These are phyloP conservation scores for Nycticebus coucang DNA, from an alignment of 2,113 vertebrate species.

Conservation along the genomic window DNA sequence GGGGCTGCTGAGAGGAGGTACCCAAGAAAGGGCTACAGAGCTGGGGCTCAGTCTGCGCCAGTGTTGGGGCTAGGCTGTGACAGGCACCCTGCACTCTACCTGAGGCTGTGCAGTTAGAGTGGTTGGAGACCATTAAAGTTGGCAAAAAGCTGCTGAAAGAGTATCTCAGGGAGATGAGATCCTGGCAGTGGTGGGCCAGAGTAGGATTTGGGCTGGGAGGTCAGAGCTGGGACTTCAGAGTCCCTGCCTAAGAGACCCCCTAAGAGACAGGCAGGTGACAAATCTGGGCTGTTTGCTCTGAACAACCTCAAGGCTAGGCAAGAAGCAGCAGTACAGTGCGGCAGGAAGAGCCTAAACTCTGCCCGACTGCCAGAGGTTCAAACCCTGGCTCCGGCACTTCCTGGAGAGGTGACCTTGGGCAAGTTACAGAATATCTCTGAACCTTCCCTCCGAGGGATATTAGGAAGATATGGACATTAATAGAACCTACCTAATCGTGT, in stretches of 20 bases:
- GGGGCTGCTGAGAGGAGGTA: too few relatives aligned
- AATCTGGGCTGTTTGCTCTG: not conserved
- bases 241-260: not conserved
- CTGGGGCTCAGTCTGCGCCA: not conserved
- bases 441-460: not conserved
- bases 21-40: rapidly evolving
- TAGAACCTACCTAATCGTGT: not conserved
- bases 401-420: not conserved
- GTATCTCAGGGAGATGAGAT: not conserved
- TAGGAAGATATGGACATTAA: not conserved
- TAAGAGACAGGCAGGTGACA: not conserved
- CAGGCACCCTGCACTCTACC: not conserved
- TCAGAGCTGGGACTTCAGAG: not conserved
- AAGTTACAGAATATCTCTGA: not conserved
- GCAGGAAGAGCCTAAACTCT: not conserved
- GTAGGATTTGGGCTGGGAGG: not conserved
- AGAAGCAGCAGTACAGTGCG: not conserved
- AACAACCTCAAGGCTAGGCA: not conserved
- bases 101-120: not conserved
- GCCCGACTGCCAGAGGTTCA: not conserved
- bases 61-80: not conserved
- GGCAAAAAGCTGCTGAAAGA: not conserved
- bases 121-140: too few relatives aligned
- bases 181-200: too few relatives aligned
- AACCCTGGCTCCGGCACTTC: not conserved